Conservation (phyloP, 2,113 vertebrate species). For the Rhineura floridana region DNA sequence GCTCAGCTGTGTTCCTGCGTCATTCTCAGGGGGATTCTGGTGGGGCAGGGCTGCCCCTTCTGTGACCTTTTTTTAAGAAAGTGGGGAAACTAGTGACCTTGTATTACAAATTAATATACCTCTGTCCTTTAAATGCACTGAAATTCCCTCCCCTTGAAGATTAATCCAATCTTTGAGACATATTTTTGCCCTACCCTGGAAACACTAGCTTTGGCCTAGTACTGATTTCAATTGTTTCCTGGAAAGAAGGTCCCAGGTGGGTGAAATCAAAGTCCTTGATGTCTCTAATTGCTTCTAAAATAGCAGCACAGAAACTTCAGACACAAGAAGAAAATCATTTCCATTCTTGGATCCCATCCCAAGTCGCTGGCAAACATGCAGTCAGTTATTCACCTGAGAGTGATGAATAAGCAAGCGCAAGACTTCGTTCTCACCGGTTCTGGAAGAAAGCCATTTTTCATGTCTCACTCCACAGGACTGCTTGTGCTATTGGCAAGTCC, state of each 20-base stretch:
- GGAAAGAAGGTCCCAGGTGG: neutral
- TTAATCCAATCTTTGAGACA: neutral
- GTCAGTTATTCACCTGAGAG: conserved; percentile 66
- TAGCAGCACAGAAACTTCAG: conserved; percentile 50
- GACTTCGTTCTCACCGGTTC: conserved; percentile 53
- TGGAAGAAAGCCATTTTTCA: conserved; percentile 58
- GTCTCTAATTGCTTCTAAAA: conserved; percentile 32
- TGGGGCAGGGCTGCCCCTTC: too few species aligned
- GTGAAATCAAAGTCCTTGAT: conserved; percentile 38
- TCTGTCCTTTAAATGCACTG: neutral
- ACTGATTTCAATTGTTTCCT: neutral
- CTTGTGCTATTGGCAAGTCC: conserved; percentile 45
- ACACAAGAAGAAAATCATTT: conserved; percentile 31
- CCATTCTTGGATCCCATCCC: conserved; percentile 49
- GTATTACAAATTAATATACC: neutral
- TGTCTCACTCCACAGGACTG: conserved; percentile 16
- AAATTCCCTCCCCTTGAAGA: neutral
- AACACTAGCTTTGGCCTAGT: neutral
- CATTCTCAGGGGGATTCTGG: too few species aligned
- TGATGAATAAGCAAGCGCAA: conserved; percentile 52
- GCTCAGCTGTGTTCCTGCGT: neutral
- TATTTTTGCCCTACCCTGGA: neutral
- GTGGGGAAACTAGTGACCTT: neutral
- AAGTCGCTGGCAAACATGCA: conserved; percentile 9
- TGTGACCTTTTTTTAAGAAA: neutral